Evolutionary conservation across 2,888 invertebrate species (phyloP), one percentile per base, ranked within the genome.

Genomic region (Schizaphis graminum): DNA sequence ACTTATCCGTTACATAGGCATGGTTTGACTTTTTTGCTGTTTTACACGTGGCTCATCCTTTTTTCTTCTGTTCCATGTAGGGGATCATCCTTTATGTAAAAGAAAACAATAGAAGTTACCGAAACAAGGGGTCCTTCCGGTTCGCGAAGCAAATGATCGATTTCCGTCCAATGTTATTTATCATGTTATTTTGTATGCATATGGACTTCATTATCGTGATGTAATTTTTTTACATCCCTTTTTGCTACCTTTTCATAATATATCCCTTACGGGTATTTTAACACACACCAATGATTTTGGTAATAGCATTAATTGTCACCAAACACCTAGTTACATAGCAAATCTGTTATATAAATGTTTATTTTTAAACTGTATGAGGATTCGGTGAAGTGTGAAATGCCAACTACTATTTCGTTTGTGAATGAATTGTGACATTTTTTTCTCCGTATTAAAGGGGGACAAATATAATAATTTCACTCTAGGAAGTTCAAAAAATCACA

Each of bases 101-200:
- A 16, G 90, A 90, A n/a, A 94, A 94, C 90, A 94, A 94, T 94
- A 86, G 93, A 44, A 16, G 85, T 86, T 90, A 84, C 47, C 90
- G 93, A 94, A 90, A 94, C 93, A 86, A 94, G 93, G 89, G 93
- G 93, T 94, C 85, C 93, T 94, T 94, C 93, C 90, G 93, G 93
- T 94, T 90, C 93, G 85, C 61, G 85, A 90, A 94, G 93, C 90
- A 90, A 94, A 94, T 94, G 90, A 90, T 94, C 93, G 93, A 93
- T 93, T 93, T 93, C 93, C 61, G 89, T 89, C 49, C 90, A 28
- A 86, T 61, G 93, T 94, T 94, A 90, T 94, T 93, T 85, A 93
- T 93, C 93, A 85, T 90, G 57, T 44, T 90, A 85, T 85, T 90
- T 49, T 85, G 57, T 49, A 90, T 57, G 89, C 89, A 89, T 93